phyloP scores from a whole-genome alignment of 2,113 vertebrate genomes.

The Dolichallabes microphthalmus region DNA sequence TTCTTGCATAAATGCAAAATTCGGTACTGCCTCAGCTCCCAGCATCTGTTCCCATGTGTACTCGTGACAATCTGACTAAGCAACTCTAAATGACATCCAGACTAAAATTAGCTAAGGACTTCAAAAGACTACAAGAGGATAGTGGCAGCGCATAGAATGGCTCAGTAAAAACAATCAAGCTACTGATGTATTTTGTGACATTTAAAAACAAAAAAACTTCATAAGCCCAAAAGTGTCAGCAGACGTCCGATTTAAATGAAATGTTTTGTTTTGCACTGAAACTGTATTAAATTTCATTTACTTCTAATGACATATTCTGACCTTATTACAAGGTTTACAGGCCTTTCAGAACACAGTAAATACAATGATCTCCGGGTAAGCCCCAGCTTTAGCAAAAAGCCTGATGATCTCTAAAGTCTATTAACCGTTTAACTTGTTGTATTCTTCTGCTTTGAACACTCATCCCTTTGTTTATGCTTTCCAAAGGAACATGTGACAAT shows the following conservation, averaged over 20 bases:
- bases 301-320: not conserved
- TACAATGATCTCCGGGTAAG: not conserved
- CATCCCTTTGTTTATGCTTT: not conserved
- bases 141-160: not conserved
- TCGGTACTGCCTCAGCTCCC: slow-evolving; percentile 13
- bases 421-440: not conserved
- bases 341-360: not conserved
- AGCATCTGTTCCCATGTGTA: slow-evolving; percentile 27
- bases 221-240: not conserved
- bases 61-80: slow-evolving; percentile 26
- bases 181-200: not conserved
- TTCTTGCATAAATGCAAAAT: slow-evolving; percentile 36
- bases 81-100: slow-evolving; percentile 33
- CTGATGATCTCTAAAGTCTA: not conserved
- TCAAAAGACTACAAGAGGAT: not conserved
- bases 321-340: slow-evolving; percentile 1
- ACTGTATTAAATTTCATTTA: not conserved
- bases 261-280: not conserved
- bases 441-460: not conserved
- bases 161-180: not conserved
- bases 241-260: slow-evolving; percentile 2
- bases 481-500: not conserved
- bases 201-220: not conserved
- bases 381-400: not conserved
- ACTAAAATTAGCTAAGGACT: slow-evolving; percentile 29